These are phyloP conservation scores for Falco concolor DNA, from an alignment of 2,797 vertebrate species.

Conservation along the genomic window DNA sequence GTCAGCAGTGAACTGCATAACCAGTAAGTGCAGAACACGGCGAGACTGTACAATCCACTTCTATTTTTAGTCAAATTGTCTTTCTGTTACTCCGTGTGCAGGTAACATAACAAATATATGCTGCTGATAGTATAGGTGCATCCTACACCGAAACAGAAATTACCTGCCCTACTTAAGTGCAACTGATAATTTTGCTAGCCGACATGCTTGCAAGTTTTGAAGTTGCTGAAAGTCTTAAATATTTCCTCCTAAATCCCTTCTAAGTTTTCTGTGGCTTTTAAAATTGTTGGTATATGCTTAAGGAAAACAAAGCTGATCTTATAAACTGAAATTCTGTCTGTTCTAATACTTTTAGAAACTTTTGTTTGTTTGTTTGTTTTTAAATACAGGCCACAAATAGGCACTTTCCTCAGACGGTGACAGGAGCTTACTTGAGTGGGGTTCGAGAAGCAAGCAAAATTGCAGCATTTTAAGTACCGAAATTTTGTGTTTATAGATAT, in stretches of 20 bases:
- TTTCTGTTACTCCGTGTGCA: background rate
- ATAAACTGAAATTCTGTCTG: background rate
- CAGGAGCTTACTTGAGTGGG: conserved; percentile 94
- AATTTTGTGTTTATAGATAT: conserved; percentile 16
- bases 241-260: background rate
- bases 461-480: conserved; percentile 77
- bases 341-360: background rate
- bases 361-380: background rate
- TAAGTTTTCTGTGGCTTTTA: background rate
- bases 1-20: background rate
- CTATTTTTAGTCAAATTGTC: background rate
- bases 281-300: background rate
- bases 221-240: background rate
- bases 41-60: background rate
- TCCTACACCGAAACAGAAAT: background rate
- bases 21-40: background rate
- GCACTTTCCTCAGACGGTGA: conserved; percentile 97
- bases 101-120: background rate
- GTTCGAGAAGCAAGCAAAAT: conserved; percentile 98
- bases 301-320: background rate
- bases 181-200: background rate
- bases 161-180: background rate
- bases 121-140: background rate
- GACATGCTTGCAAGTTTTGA: background rate
- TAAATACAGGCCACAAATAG: conserved; percentile 88